These are phyloP conservation scores for Ardeotis arabs DNA, from an alignment of 2,113 vertebrate genomes.

Conservation along the genomic window DNA sequence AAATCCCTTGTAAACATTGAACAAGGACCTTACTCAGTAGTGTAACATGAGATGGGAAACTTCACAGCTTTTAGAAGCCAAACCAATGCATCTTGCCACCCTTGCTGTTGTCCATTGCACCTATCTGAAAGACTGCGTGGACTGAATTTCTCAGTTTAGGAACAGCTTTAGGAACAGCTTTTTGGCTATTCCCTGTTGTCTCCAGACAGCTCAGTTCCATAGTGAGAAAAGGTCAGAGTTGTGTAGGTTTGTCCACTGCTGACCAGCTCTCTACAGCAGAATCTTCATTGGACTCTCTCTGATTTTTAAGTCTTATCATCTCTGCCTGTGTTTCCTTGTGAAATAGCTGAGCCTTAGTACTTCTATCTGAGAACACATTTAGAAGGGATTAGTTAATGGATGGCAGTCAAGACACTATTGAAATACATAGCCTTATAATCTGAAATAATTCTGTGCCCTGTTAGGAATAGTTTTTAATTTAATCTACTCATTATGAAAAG, in stretches of 20 bases:
- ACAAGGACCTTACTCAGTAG: conserved; percentile 42
- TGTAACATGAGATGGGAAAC: conserved; percentile 15
- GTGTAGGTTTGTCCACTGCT: background rate
- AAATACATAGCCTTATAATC: background rate
- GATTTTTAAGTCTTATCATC: background rate
- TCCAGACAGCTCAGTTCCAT: background rate
- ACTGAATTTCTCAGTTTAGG: background rate
- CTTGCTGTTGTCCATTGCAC: background rate
- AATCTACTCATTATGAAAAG: background rate
- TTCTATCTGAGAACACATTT: background rate
- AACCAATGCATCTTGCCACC: conserved; percentile 5
- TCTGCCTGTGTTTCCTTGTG: background rate
- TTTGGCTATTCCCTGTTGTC: background rate
- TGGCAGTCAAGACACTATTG: background rate
- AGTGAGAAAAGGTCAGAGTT: background rate
- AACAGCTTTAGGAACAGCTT: background rate
- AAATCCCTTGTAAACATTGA: background rate
- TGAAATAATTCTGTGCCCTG: background rate
- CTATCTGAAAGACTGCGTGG: background rate
- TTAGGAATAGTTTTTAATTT: background rate
- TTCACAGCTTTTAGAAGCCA: conserved; percentile 42
- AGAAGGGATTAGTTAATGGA: background rate
- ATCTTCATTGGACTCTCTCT: background rate
- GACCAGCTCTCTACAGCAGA: background rate
- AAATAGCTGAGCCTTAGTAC: background rate